These are phyloP conservation scores for Macroramphosus scolopax DNA, from an alignment of 2,797 vertebrate species.

Conservation along the genomic window DNA sequence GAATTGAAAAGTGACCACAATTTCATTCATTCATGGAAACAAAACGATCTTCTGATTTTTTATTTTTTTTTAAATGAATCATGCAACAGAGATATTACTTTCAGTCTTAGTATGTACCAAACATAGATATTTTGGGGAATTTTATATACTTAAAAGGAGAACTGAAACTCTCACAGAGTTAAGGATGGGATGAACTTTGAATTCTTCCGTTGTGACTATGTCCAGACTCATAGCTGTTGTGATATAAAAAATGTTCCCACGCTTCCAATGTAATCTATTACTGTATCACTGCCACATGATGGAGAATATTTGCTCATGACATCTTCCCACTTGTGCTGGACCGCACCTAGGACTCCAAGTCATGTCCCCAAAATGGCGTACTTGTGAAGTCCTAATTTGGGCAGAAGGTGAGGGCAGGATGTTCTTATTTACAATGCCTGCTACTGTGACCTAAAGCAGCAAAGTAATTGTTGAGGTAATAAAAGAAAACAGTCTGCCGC, in stretches of 20 bases:
- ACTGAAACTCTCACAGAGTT: not conserved
- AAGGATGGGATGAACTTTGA: too few relatives aligned
- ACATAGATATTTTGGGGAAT: not conserved
- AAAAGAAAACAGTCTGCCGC: slow-evolving; percentile 70
- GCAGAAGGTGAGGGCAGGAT: slow-evolving; percentile 70
- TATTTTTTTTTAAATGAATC: slow-evolving; percentile 4
- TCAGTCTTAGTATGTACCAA: not conserved
- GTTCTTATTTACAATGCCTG: slow-evolving; percentile 62
- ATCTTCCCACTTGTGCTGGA: not conserved
- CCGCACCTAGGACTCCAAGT: slow-evolving; percentile 3
- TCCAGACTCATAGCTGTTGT: too few relatives aligned
- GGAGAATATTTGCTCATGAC: not conserved
- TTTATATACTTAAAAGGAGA: not conserved
- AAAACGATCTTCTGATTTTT: too few relatives aligned
- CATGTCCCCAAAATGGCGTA: slow-evolving; percentile 16
- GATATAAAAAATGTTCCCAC: slow-evolving; percentile 1
- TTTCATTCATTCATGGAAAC: too few relatives aligned
- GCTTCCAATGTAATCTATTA: not conserved
- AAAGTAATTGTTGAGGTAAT: slow-evolving; percentile 60
- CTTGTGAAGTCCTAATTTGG: slow-evolving; percentile 23
- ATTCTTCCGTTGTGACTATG: too few relatives aligned
- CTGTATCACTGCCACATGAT: slow-evolving; percentile 18
- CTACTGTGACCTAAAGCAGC: slow-evolving; percentile 47
- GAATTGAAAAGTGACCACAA: too few relatives aligned
- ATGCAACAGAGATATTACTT: not conserved